Evolutionary conservation across 2,797 vertebrate species (phyloP), one percentile per base, ranked within the genome.

Genomic region (Oreonectes daqikongensis): DNA sequence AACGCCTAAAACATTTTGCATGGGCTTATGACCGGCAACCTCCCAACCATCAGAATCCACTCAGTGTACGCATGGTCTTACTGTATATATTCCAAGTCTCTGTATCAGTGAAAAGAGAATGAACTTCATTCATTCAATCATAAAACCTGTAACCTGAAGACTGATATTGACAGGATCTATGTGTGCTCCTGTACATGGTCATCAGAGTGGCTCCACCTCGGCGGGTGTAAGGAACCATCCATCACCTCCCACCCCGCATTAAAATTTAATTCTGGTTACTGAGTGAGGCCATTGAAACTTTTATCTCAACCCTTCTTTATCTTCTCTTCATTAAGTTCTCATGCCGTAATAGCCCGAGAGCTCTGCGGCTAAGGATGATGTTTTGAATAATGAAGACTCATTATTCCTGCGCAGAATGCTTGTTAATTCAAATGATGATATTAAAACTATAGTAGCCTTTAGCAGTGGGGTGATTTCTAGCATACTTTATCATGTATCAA

Each of bases 401-500:
- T 99, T 99, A 99, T 98, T 99, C 96, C 97, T 98, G 96, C 94
- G 94, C 97, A 97, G 97, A 99, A 99, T 98, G 97, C 97, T 98
- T 99, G 97, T 99, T 99, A 99, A 99, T 99, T 99, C 97, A 99
- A 99, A 99, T 99, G 97, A 99, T 98, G 97, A 97, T 99, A 99
- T 99, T 99, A 99, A 99, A 99, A 97, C 97, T 99, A 99, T 97
- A 99, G 97, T 98, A 99, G 97, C 97, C 97, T 95, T 99, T 96
- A 99, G 97, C 97, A 92, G 95, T 97, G 92, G 96, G 96, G 95
- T 97, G 97, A 98, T 98, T 98, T 96, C 97, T 97, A 96, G 96
- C 97, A 96, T 98, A 98, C 97, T 98, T 98, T 98, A 98, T 99
- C 97, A 99, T 97, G 96, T 99, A 99, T 99, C 97, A 99, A 99